phyloP scores from a whole-genome alignment of 2,113 vertebrate genomes.

The Cariama cristata region DNA sequence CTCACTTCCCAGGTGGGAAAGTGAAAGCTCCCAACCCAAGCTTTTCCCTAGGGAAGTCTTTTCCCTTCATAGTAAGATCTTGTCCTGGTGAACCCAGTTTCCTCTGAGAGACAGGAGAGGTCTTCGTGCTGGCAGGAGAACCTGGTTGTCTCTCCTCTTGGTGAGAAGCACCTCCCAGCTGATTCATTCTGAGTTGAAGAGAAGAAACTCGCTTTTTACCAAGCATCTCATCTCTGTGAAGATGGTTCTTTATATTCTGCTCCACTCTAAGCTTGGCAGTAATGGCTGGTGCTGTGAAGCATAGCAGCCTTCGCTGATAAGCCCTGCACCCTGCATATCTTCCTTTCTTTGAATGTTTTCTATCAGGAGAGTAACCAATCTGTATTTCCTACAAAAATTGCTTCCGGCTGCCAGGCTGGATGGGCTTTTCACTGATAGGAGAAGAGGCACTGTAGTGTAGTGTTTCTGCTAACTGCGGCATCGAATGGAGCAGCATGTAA shows the following conservation, averaged over 20 bases:
- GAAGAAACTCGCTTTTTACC: background rate
- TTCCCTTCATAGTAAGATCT: background rate
- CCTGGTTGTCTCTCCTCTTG: background rate
- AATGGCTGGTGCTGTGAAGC: background rate
- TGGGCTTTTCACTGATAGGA: background rate
- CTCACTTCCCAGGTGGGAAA: background rate
- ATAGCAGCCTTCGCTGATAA: background rate
- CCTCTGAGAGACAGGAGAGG: background rate
- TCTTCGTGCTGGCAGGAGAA: background rate
- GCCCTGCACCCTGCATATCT: background rate
- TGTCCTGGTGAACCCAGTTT: fast-evolving
- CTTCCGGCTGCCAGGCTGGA: background rate
- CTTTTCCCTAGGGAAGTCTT: background rate
- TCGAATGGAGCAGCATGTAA: background rate
- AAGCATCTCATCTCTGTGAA: background rate
- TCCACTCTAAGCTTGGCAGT: background rate
- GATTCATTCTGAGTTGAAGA: background rate
- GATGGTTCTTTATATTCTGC: background rate
- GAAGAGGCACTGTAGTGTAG: background rate
- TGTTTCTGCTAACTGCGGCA: background rate
- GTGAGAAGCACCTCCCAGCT: background rate
- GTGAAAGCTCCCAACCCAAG: background rate
- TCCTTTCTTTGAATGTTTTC: background rate
- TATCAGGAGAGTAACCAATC: background rate
- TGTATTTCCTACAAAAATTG: background rate